These are phyloP conservation scores for Dendrocincla fuliginosa DNA, from an alignment of 2,797 vertebrate genomes.

Conservation along the genomic window DNA sequence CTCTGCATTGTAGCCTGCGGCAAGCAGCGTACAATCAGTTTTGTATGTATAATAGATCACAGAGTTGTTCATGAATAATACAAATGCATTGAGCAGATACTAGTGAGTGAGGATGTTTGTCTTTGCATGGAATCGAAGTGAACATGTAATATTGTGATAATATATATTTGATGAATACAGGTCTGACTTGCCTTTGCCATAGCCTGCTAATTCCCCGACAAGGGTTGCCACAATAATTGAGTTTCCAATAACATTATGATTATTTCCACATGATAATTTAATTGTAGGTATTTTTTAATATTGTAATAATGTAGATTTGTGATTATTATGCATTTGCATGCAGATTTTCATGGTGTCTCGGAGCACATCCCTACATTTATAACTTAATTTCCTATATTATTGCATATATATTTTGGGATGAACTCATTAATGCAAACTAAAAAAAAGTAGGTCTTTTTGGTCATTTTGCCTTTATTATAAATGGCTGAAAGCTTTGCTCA, in stretches of 20 bases:
- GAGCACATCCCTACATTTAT: conserved; percentile 96
- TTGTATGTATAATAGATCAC: conserved; percentile 99
- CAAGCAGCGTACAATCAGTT: conserved; percentile 96
- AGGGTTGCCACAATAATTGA: conserved; percentile 99
- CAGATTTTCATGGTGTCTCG: conserved; percentile 92
- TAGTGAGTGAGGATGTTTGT: conserved; percentile 96
- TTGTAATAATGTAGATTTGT: conserved; percentile 99
- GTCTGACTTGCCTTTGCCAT: conserved; percentile 98
- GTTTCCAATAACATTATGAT: conserved; percentile 99
- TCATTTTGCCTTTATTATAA: conserved; percentile 79
- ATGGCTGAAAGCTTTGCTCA: conserved; percentile 73
- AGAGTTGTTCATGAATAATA: conserved; percentile 99
- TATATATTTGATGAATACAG: conserved; percentile 99
- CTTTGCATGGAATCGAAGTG: conserved; percentile 99
- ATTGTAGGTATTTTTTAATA: conserved; percentile 99
- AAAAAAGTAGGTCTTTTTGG: conserved; percentile 75
- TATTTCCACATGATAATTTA: conserved; percentile 99
- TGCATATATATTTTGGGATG: conserved; percentile 92
- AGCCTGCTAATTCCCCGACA: conserved; percentile 99
- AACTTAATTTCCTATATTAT: conserved; percentile 99
- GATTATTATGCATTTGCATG: conserved; percentile 99
- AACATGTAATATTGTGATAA: conserved; percentile 99
- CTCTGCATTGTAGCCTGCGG: conserved; percentile 90
- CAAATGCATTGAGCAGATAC: conserved; percentile 92
- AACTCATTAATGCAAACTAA: conserved; percentile 83